Evolutionary conservation across 2,113 vertebrate genomes (phyloP), one percentile per base, ranked within the genome.

Genomic region (Falco punctatus): DNA sequence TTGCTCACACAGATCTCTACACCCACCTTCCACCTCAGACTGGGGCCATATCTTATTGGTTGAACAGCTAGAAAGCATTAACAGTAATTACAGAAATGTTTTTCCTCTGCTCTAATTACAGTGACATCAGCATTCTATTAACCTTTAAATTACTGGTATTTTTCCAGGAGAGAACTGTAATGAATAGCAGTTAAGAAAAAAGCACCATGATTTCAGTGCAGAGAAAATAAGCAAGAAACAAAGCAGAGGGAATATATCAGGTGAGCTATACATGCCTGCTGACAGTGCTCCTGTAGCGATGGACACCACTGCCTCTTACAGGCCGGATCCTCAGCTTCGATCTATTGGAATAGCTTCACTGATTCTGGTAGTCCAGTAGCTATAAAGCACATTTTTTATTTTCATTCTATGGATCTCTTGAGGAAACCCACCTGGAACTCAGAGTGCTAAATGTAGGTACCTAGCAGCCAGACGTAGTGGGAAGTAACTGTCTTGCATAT

Each of bases 141-240:
- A 98, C 97, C 97, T 98, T 97, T 98, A 95, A 96, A 90, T 97
- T 95, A 97, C 96, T 96, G 95, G 91, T 94, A 92, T 98, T 97
- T 98, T 97, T 97, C 95, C 89, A 95, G 54, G 70, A 86, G 94
- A 92, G 87, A 96, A 94, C 16, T 44, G 61, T 54, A 91, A 88
- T 77, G 74, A 90, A 86, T 22, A 95, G 87, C 61, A 88, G 96
- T 92, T 78, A 94, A 95, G 61, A 73, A 94, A 78, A 88, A 86
- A 71, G 46, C 52, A 55, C 62, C 46, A 15, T 42, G 26, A 62
- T 82, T 85, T 90, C 75, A 81, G n/a, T 42, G 55, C 16, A 46
- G 51, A 78, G 35, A 27, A 90, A 87, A 93, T 42, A n/a, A 67
- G 35, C 44, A 81, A 81, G 49, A 73, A 86, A 57, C 13, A 69